Base-by-base conservation (phyloP, 2,888 invertebrate genomes). In the Xanthia togata region DNA sequence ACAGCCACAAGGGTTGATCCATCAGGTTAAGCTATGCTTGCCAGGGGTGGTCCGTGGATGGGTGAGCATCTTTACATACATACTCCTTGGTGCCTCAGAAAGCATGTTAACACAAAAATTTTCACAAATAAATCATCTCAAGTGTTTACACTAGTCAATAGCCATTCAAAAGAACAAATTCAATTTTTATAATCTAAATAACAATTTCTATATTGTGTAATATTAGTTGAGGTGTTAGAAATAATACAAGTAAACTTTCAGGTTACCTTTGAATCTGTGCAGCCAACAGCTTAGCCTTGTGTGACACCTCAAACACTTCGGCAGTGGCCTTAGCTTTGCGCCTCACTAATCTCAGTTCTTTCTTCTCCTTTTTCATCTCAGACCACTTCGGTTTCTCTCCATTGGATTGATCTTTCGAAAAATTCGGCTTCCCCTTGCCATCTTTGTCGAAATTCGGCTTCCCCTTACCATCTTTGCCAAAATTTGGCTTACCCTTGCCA, bases 331-430 rank as follows among this genome's bases (percentile, higher is more conserved):
- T 97, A 44, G 97, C 97, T 91, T 97, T 98, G 38, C 98, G 97
- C 70, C 98, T 97, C 69, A 97, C 97, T 35, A 97, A 89, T 81
- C 97, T 97, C 2, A 98, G 93, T 82, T 98, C 97, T 88, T 98
- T 98, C 90, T 98, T 98, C 79, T 98, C 97, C 89, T 98, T 97
- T 89, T 98, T 98, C 92, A 98, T 97, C 91, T 98, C 97, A 20
- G 97, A 95, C 98, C 98, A 98, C 90, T 98, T 97, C 0, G 97
- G 97, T 74, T 94, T 98, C 90, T 90, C 94, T 4, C 90, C 92
- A 71, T 83, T 89, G 1, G 83, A 80, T 65, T 91, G 90, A 50
- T 91, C 91, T 84, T 94, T 94, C 1, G 91, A 78, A 80, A 89
- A 55, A 55, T 92, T 91, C 0, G 87, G 82, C 71, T 93, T 93